Evolutionary conservation across 2,113 vertebrate genomes (phyloP), one percentile per base, ranked within the genome.

Genomic region (Glaucomys volans): DNA sequence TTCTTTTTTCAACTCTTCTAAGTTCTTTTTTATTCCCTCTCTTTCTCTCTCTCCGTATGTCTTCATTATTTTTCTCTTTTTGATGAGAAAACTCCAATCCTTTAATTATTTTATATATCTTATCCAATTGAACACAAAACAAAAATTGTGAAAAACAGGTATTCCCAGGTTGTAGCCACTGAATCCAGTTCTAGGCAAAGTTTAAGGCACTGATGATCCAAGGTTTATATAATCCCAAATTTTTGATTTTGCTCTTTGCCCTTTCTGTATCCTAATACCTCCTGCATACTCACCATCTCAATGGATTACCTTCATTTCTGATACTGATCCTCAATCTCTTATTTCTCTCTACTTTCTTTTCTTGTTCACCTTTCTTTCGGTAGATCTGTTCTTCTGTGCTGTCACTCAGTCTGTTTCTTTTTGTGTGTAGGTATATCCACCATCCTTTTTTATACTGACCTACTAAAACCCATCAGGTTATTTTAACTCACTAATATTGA

Each of bases 21-120:
- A 30, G 1, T n/a, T 37, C 0, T 84, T n/a, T 57, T 75, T 62
- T 16, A 75, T 35, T 35, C 8, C 4, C 14, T 50, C 26, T 62
- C 5, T 35, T 4, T n/a, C 13, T 9, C 4, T 54, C 37, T 37
- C 9, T 14, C 35, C 18, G 9, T 69, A 8, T 5, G 0, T 69
- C 17, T 76, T 94, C 20, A 1, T 67, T 44, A 47, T 62, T 67
- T 77, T 47, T 88, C 4, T 59, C 0, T 47, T 88, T 62, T 64
- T 62, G 28, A 76, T 42, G 40, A 75, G 30, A 89, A 84, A 54
- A 54, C 42, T 35, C 20, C 30, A 47, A 40, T 47, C 47, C 11
- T 50, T 30, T 20, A 4, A 59, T 10, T 10, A 44, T 35, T 64
- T 71, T 86, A 52, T 50, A 28, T 42, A 32, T 0, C 18, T 86